phyloP scores from a whole-genome alignment of 1,140 invertebrate species.

The Chlorops oryzae region DNA sequence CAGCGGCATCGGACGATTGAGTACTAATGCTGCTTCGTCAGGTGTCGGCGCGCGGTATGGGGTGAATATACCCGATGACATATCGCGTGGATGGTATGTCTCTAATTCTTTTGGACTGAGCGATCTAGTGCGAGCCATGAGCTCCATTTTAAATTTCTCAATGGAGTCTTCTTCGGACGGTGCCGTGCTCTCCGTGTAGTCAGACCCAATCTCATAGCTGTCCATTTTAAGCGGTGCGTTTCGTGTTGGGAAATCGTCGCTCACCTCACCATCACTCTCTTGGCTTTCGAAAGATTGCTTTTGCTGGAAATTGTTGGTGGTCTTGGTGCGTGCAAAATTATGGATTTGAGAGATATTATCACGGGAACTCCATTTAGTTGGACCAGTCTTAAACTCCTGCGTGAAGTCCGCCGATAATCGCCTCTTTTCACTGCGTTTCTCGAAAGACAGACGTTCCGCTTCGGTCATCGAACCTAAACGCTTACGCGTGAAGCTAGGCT shows the following conservation, averaged over 20 bases:
- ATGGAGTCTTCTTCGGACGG: slow-evolving; percentile 52
- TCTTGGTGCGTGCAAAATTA: neutral
- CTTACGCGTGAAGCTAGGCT: slow-evolving; percentile 29
- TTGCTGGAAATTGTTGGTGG: neutral
- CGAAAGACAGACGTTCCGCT: slow-evolving; percentile 39
- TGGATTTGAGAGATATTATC: slow-evolving; percentile 26
- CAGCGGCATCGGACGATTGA: slow-evolving; percentile 53
- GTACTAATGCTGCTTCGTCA: slow-evolving; percentile 53
- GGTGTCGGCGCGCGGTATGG: slow-evolving; percentile 46
- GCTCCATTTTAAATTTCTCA: slow-evolving; percentile 52
- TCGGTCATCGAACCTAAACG: slow-evolving; percentile 43
- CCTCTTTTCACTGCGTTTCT: slow-evolving; percentile 32
- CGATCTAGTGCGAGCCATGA: slow-evolving; percentile 48
- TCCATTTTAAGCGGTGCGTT: slow-evolving; percentile 17
- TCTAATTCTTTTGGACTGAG: slow-evolving; percentile 55
- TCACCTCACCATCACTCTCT: slow-evolving; percentile 21
- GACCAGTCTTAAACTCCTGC: slow-evolving; percentile 15
- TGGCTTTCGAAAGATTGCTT: slow-evolving; percentile 12
- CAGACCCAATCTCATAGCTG: slow-evolving; percentile 51
- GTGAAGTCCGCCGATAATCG: slow-evolving; percentile 39
- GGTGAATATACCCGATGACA: slow-evolving; percentile 36
- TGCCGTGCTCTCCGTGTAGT: slow-evolving; percentile 57
- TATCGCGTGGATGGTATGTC: slow-evolving; percentile 61
- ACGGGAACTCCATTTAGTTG: slow-evolving; percentile 36
- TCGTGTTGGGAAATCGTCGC: slow-evolving; percentile 18